These are phyloP conservation scores for Thunnus albacares DNA, from an alignment of 2,797 vertebrate genomes.

Conservation along the genomic window DNA sequence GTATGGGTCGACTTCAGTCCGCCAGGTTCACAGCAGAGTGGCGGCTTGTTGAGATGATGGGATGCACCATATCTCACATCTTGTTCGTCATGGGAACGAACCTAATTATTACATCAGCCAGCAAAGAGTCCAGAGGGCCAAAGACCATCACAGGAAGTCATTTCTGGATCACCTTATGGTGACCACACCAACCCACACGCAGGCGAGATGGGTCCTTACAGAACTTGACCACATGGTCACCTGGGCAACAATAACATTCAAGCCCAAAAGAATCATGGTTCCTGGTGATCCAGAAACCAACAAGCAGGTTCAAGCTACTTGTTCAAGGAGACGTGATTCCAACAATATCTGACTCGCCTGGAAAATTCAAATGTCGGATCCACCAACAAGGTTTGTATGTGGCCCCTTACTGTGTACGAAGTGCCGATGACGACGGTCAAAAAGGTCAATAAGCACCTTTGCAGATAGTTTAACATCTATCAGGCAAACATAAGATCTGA, in stretches of 20 bases:
- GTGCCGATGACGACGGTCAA: no score
- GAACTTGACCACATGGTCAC: slow-evolving; percentile 14
- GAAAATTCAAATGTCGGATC: no score
- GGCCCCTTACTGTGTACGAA: no score
- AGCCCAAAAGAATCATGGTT: slow-evolving; percentile 30
- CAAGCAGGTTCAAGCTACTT: not conserved
- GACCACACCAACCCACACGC: slow-evolving; percentile 11
- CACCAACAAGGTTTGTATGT: no score
- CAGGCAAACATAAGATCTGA: no score
- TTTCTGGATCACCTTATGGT: slow-evolving; percentile 12
- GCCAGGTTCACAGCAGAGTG: not conserved
- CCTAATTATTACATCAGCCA: no score
- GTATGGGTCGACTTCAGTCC: not conserved
- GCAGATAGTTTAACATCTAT: no score
- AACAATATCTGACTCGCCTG: no score
- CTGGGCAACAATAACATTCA: slow-evolving; percentile 31
- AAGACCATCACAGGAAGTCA: not conserved
- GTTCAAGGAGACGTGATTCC: not conserved
- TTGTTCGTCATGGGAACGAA: no score
- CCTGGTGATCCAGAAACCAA: slow-evolving; percentile 5
- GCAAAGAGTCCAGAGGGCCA: no score
- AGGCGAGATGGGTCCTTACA: slow-evolving; percentile 22
- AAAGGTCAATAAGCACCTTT: no score
- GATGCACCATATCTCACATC: not conserved
- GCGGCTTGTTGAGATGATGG: no score